Evolutionary conservation across 2,888 invertebrate species (phyloP).

Genomic region (Leucozona laternaria): DNA sequence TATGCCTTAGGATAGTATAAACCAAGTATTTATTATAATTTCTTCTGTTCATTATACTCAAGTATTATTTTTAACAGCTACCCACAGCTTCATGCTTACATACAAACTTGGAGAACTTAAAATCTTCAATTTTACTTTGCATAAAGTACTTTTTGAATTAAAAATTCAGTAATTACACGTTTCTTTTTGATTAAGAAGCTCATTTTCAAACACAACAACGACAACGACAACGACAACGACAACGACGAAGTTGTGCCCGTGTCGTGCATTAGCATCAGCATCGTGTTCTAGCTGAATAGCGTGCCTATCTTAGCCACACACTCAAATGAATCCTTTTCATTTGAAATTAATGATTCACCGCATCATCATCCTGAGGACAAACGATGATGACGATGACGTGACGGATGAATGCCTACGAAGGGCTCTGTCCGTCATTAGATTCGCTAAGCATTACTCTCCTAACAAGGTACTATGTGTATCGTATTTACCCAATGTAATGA

Average conservation of each 20-base stretch:
- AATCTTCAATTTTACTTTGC: background rate
- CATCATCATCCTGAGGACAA: constrained; percentile 30
- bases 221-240: too few relatives aligned
- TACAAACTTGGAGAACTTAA: background rate
- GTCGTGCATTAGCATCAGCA: too few relatives aligned
- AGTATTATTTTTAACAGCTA: background rate
- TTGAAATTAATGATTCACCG: constrained; percentile 74
- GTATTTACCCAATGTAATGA: constrained; percentile 75
- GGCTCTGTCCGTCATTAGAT: constrained; percentile 33
- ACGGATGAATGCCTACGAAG: constrained; percentile 29
- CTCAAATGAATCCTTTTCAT: constrained; percentile 68
- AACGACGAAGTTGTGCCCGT: background rate
- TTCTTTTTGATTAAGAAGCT: constrained; percentile 67
- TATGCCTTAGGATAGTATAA: background rate
- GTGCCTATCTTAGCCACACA: constrained; percentile 41
- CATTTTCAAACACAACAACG: constrained; percentile 22
- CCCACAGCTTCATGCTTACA: background rate
- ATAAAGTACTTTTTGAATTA: constrained; percentile 6
- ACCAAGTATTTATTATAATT: background rate
- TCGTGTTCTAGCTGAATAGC: constrained; percentile 45
- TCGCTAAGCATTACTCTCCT: constrained; percentile 43
- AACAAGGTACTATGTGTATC: constrained; percentile 73
- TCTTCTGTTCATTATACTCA: background rate
- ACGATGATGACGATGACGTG: constrained; percentile 16
- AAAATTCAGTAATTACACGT: constrained; percentile 67